Evolutionary conservation across 2,797 vertebrate genomes (phyloP).

Genomic region (Falco naumanni): DNA sequence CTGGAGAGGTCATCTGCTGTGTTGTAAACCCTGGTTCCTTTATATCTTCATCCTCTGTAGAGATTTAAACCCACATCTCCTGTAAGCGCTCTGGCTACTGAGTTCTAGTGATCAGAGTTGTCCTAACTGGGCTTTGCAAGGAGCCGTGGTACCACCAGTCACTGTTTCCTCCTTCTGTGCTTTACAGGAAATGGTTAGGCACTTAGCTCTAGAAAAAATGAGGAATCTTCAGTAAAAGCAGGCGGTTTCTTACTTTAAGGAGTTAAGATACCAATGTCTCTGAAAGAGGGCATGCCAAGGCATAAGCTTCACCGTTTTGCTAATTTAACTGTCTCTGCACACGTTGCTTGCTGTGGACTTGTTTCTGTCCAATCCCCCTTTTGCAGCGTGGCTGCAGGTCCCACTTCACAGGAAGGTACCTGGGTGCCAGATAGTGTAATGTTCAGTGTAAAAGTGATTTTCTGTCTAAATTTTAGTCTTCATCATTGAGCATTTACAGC

Average conservation of each 20-base stretch:
- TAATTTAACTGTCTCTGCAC: neutral
- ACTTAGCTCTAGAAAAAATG: neutral
- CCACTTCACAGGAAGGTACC: neutral
- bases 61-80: neutral
- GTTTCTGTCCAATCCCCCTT: neutral
- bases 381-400: neutral
- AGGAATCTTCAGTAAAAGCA: neutral
- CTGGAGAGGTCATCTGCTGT: neutral
- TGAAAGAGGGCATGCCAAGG: neutral
- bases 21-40: neutral
- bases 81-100: neutral
- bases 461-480: neutral
- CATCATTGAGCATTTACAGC: neutral
- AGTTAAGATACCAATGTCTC: neutral
- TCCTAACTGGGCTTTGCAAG: neutral
- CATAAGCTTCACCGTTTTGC: neutral
- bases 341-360: neutral
- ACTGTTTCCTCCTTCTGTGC: neutral
- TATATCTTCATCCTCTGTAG: neutral
- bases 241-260: neutral
- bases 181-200: neutral
- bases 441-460: neutral
- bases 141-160: rapidly evolving
- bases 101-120: neutral
- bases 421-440: neutral